Conservation (phyloP, 2,888 invertebrate species). For the Resseliella maxima region DNA sequence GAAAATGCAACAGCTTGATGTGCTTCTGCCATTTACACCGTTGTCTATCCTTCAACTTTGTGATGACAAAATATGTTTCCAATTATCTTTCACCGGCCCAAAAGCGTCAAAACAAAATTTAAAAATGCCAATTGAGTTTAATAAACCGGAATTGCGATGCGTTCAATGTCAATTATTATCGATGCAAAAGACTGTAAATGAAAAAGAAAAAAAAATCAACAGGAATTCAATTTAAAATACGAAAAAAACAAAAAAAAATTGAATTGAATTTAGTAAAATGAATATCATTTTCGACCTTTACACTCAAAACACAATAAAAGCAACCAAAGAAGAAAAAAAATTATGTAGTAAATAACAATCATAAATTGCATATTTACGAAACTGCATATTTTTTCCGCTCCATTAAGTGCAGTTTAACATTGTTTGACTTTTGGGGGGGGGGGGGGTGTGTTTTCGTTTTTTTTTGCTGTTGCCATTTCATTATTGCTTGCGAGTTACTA, state of each 20-base stretch:
- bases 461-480: not conserved
- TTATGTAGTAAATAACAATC: not conserved
- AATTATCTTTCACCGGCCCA: not conserved
- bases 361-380: not conserved
- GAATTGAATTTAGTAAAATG: not conserved
- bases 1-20: constrained; percentile 98
- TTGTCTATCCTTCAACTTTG: not conserved
- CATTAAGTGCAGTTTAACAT: constrained; percentile 25
- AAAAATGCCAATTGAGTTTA: not conserved
- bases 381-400: constrained; percentile 2
- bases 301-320: too few species aligned
- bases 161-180: not conserved
- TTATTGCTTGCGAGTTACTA: not conserved
- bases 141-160: constrained; percentile 6
- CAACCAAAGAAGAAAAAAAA: not conserved
- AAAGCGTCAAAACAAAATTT: not conserved
- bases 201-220: not conserved
- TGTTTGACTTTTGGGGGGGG: too few species aligned
- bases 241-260: not conserved
- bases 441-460: too few species aligned
- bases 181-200: not conserved
- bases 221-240: not conserved
- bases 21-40: constrained; percentile 90
- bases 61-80: not conserved
- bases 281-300: not conserved